Conservation (phyloP, 2,113 vertebrate genomes). For the Actinemys pallida region DNA sequence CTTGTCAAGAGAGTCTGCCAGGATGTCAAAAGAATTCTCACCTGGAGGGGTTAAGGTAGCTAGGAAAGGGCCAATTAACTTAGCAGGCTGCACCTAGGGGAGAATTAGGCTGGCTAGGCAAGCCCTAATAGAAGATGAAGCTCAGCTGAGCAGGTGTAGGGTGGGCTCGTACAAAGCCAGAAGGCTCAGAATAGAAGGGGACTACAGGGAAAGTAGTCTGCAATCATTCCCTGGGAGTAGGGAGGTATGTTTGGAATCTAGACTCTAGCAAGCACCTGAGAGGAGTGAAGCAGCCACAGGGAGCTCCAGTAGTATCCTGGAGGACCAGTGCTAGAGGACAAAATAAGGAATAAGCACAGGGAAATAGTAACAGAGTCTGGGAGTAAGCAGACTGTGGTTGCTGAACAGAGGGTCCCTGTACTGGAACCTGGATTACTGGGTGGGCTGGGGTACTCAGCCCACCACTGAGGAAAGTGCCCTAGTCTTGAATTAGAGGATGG, state of each 20-base stretch:
- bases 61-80: background rate
- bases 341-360: background rate
- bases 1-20: background rate
- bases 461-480: background rate
- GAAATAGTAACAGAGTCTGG: background rate
- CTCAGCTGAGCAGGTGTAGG: background rate
- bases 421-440: background rate
- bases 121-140: background rate
- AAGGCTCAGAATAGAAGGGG: background rate
- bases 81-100: background rate
- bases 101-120: background rate
- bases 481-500: background rate
- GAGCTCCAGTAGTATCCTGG: too few species aligned
- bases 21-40: background rate
- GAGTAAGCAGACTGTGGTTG: background rate
- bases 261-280: background rate
- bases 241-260: too few species aligned
- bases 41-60: background rate
- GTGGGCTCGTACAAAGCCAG: background rate
- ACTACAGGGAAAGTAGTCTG: background rate
- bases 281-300: background rate
- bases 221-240: background rate
- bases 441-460: background rate
- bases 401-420: background rate
- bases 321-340: background rate